Percentiles rank a stretch among this genome's conserved stretches.
phyloP scores from a whole-genome alignment of 2,888 invertebrate species.

The Sphaerophoria rueppellii region DNA sequence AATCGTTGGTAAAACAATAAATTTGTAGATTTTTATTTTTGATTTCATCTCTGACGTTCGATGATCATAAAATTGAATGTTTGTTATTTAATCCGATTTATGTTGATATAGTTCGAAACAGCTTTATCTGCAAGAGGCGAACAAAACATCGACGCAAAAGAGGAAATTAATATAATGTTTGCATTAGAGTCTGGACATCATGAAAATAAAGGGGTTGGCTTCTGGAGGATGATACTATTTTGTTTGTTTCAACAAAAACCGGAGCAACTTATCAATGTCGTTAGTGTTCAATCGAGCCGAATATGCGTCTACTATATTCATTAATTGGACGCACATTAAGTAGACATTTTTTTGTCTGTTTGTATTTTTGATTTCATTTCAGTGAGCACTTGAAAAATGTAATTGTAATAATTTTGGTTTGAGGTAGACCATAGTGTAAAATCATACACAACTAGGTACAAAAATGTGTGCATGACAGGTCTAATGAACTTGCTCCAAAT shows the following conservation, averaged over 20 bases:
- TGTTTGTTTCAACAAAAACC: too few species aligned
- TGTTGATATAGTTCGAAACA: conserved; percentile 7
- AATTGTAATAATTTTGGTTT: too few species aligned
- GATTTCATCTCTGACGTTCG: conserved; percentile 11
- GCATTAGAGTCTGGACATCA: too few species aligned
- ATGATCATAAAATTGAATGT: conserved; percentile 38
- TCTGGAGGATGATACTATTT: not conserved
- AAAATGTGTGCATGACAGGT: too few species aligned
- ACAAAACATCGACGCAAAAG: too few species aligned
- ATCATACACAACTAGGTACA: too few species aligned
- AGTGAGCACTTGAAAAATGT: not conserved
- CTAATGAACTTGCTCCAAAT: too few species aligned
- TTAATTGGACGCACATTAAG: conserved; percentile 39
- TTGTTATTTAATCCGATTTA: conserved; percentile 40
- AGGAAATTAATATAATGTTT: too few species aligned
- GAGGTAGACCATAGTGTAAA: too few species aligned
- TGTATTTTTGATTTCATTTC: not conserved
- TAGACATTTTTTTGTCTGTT: not conserved
- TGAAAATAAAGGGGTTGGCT: not conserved
- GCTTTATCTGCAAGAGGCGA: too few species aligned
- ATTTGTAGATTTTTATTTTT: conserved; percentile 8
- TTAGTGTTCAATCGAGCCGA: conserved; percentile 35
- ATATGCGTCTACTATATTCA: conserved; percentile 6
- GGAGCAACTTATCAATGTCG: conserved; percentile 42
- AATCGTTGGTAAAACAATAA: conserved; percentile 9